These are phyloP conservation scores for Protobothrops flavoviridis DNA, from an alignment of 2,113 vertebrate species.

Conservation along the genomic window DNA sequence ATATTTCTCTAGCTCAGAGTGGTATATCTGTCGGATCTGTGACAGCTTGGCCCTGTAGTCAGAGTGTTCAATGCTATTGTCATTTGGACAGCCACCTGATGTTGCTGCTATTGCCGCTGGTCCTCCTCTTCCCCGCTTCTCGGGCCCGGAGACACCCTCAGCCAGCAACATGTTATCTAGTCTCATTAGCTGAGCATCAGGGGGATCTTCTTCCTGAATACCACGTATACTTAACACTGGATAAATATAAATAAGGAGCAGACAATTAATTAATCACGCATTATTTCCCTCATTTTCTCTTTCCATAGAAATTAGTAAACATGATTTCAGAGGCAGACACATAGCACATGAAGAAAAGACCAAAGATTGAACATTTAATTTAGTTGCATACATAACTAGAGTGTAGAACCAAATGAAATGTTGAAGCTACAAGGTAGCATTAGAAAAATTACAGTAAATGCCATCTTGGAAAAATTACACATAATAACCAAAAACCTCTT, in stretches of 20 bases:
- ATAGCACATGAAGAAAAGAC: background rate
- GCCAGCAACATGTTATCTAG: constrained; percentile 90
- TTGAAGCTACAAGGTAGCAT: too few relatives aligned
- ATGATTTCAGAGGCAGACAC: background rate
- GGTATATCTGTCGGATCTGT: constrained; percentile 89
- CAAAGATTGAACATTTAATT: background rate
- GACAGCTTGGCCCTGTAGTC: constrained; percentile 91
- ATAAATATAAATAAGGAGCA: constrained; percentile 48
- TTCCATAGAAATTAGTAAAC: background rate
- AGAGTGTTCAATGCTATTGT: constrained; percentile 88
- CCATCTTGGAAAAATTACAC: background rate
- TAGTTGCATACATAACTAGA: background rate
- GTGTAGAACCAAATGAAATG: background rate
- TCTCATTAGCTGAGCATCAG: constrained; percentile 85
- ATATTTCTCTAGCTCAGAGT: constrained; percentile 91
- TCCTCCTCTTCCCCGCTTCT: constrained; percentile 82
- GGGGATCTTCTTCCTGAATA: constrained; percentile 84
- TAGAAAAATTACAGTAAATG: background rate
- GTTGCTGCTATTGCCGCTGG: constrained; percentile 81
- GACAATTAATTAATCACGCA: background rate
- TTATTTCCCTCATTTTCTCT: background rate
- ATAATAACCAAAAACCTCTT: background rate
- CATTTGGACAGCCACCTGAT: constrained; percentile 83
- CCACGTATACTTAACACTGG: constrained; percentile 84
- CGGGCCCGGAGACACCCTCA: constrained; percentile 85